Evolutionary conservation across 1,140 invertebrate species (phyloP).

Genomic region (Steinernema feltiae): DNA sequence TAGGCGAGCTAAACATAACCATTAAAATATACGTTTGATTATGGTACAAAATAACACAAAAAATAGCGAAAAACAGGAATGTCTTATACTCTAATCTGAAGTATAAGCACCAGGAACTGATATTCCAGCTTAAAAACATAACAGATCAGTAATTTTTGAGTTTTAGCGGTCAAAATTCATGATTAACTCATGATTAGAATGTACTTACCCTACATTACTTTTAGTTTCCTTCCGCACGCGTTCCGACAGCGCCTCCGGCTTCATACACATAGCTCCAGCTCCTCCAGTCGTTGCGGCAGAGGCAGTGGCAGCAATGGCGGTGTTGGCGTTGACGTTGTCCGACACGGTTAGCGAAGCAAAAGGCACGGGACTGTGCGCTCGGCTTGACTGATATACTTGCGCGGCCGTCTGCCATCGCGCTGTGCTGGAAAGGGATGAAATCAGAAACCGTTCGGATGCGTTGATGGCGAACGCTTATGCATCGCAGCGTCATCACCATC

Average conservation of each 20-base stretch:
- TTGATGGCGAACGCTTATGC: no score
- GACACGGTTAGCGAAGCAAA: slow-evolving; percentile 61
- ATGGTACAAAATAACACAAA: not conserved
- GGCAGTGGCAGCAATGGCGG: slow-evolving; percentile 71
- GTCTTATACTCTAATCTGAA: no score
- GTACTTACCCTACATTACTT: slow-evolving; percentile 11
- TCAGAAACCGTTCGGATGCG: not conserved
- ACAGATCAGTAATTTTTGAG: slow-evolving; percentile 6
- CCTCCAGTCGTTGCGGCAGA: slow-evolving; percentile 60
- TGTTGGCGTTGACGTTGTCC: slow-evolving; percentile 68
- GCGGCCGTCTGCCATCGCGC: slow-evolving; percentile 52
- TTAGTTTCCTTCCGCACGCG: slow-evolving; percentile 19
- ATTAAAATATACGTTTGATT: not conserved
- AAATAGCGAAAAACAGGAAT: slow-evolving; percentile 14
- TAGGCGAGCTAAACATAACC: slow-evolving; percentile 41
- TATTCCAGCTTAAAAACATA: no score
- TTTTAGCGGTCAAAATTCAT: slow-evolving; percentile 15
- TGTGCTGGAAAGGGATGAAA: slow-evolving; percentile 35
- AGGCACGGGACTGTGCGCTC: slow-evolving; percentile 46
- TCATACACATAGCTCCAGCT: not conserved
- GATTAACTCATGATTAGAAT: slow-evolving; percentile 16
- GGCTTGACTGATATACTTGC: slow-evolving; percentile 53
- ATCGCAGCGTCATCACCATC: no score
- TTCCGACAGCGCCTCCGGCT: not conserved
- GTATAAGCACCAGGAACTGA: no score